These are phyloP conservation scores for Penelope pileata DNA, from an alignment of 2,113 vertebrate genomes.

Conservation along the genomic window DNA sequence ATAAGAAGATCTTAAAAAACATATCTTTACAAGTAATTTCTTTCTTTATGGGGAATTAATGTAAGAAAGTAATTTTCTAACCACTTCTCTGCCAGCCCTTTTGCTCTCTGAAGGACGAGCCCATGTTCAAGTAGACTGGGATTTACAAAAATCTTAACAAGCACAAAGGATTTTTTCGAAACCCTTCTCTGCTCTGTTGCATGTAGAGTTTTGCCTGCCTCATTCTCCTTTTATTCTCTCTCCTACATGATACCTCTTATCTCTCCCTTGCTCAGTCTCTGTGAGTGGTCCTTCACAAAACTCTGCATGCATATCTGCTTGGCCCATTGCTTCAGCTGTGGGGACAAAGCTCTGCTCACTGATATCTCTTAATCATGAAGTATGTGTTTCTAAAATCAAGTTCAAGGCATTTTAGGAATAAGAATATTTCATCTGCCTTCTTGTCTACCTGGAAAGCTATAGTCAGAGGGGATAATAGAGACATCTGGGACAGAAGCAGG, in stretches of 20 bases:
- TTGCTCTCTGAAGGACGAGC: not conserved
- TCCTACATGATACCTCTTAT: not conserved
- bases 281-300: not conserved
- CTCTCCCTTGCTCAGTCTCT: not conserved
- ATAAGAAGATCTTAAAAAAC: slow-evolving; percentile 57
- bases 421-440: not conserved
- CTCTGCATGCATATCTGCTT: not conserved
- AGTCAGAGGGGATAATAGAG: not conserved
- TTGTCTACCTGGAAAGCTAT: not conserved
- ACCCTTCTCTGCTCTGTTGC: not conserved
- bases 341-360: not conserved
- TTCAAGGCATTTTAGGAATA: not conserved
- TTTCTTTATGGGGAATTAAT: slow-evolving; percentile 36
- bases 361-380: not conserved
- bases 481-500: not conserved
- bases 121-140: not conserved
- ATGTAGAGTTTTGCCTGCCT: not conserved
- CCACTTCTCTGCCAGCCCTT: not conserved
- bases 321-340: not conserved
- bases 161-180: slow-evolving; percentile 44
- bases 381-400: not conserved
- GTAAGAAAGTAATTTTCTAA: slow-evolving; percentile 43
- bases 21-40: slow-evolving; percentile 23
- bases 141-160: slow-evolving; percentile 49
- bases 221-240: not conserved